Evolutionary conservation across 1,140 invertebrate species (phyloP).

Genomic region (Oscheius sp.): DNA sequence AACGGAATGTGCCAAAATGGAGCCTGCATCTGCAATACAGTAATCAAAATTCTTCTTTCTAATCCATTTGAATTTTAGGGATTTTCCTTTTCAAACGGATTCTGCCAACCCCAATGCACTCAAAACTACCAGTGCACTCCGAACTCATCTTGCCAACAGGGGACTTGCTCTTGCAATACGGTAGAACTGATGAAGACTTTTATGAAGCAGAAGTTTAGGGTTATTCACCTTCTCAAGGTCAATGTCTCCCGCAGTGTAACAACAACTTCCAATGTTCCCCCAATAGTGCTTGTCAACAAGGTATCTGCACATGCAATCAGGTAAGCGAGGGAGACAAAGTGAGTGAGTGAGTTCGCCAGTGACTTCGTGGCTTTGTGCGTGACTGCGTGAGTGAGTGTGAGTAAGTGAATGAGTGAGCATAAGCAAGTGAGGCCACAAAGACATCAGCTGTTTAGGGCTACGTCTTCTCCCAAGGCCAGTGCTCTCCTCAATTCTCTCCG

Average conservation of each 20-base stretch:
- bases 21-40: slow-evolving; percentile 6
- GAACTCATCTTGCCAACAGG: slow-evolving; percentile 8
- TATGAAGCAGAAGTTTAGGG: background rate
- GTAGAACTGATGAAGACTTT: background rate
- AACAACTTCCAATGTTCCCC: background rate
- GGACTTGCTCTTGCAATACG: background rate
- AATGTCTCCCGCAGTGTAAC: background rate
- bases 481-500: background rate
- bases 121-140: slow-evolving; percentile 3
- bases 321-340: too few species aligned
- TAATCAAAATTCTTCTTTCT: slow-evolving; percentile 1
- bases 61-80: too few species aligned
- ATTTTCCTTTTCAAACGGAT: too few species aligned
- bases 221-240: background rate
- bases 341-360: too few species aligned
- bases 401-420: too few species aligned
- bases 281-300: background rate
- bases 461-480: background rate
- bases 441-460: slow-evolving; percentile 10
- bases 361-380: too few species aligned
- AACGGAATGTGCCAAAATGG: background rate
- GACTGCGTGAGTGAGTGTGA: too few species aligned
- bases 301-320: background rate
- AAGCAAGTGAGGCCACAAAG: too few species aligned
- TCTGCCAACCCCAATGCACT: slow-evolving; percentile 16